These are phyloP conservation scores for Glyphotaelius pellucidus DNA, from an alignment of 2,888 invertebrate species.

Conservation along the genomic window DNA sequence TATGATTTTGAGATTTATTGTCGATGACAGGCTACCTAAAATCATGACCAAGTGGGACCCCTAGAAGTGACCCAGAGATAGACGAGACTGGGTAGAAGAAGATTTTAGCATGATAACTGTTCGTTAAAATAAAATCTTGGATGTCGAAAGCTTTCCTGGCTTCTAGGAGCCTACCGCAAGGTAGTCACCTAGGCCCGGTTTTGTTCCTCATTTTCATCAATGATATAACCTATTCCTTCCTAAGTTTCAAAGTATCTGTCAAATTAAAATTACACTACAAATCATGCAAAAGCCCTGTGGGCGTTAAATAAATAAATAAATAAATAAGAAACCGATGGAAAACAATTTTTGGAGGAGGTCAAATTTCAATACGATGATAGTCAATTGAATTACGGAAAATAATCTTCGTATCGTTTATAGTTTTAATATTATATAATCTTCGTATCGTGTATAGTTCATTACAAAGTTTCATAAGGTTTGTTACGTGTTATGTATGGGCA, in stretches of 20 bases:
- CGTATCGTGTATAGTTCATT: neutral
- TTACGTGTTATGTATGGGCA: neutral
- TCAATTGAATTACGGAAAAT: neutral
- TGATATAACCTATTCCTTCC: no score
- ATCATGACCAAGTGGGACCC: neutral
- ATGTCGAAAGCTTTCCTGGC: no score
- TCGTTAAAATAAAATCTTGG: no score
- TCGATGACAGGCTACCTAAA: neutral
- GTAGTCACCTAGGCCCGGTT: no score
- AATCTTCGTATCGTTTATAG: neutral
- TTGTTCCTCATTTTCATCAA: no score
- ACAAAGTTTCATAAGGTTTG: neutral
- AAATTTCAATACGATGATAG: neutral
- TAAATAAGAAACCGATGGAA: neutral
- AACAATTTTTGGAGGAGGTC: neutral
- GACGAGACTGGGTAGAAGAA: neutral
- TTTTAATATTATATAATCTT: no score
- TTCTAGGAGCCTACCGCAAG: no score
- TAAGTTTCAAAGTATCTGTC: no score
- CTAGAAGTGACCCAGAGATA: neutral
- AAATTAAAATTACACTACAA: no score
- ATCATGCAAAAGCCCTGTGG: no score
- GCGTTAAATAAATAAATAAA: no score
- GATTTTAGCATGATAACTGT: conserved; percentile 2
- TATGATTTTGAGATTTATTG: neutral